These are phyloP conservation scores for Dicerorhinus sumatrensis DNA, from an alignment of 2,113 vertebrate species.

Conservation along the genomic window DNA sequence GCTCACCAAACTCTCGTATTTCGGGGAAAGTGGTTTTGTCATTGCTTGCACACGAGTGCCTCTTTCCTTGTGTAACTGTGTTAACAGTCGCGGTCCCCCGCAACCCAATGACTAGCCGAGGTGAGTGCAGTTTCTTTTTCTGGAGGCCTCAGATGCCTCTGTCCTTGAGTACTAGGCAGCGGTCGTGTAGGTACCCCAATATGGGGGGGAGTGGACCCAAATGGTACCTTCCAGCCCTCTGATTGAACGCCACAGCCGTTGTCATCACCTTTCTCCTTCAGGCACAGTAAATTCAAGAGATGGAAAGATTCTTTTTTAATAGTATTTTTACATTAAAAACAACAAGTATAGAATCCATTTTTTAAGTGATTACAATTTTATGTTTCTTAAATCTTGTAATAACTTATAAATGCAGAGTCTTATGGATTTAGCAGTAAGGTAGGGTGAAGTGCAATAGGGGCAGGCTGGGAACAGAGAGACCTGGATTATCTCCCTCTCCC, in stretches of 20 bases:
- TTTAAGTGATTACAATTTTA: neutral
- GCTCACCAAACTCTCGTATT: neutral
- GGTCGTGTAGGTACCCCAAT: neutral
- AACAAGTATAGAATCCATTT: neutral
- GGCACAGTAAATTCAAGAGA: neutral
- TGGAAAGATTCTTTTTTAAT: neutral
- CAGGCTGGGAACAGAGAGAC: neutral
- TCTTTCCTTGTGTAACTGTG: neutral
- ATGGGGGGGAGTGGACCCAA: neutral
- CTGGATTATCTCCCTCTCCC: neutral
- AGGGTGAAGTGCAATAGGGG: neutral
- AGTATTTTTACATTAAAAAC: neutral
- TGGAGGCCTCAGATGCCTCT: neutral
- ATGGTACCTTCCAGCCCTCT: neutral
- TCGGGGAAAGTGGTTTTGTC: neutral
- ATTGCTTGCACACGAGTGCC: neutral
- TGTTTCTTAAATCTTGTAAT: neutral
- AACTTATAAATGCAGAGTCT: neutral
- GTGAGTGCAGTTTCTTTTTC: neutral
- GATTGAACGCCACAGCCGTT: neutral
- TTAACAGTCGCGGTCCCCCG: neutral
- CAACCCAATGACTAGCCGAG: accelerated
- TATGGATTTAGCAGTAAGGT: neutral
- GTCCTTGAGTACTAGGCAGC: neutral
- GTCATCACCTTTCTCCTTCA: neutral